Evolutionary conservation across 2,797 vertebrate genomes (phyloP).

Genomic region (Pangasius larnaudii): DNA sequence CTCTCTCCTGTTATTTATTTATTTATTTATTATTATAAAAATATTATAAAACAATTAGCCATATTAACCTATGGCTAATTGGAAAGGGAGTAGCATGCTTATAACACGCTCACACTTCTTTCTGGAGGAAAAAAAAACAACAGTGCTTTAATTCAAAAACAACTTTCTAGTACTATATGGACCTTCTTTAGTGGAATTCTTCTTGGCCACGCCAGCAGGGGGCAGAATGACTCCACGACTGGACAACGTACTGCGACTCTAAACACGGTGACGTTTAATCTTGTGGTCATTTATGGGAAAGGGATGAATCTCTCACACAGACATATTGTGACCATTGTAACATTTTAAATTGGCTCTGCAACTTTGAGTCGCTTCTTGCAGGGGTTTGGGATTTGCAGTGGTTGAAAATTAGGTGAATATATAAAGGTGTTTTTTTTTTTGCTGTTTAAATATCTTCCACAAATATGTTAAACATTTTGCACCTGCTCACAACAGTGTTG

Average conservation of each 20-base stretch:
- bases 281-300: constrained; percentile 17
- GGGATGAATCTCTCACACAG: constrained; percentile 5
- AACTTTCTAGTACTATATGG: background rate
- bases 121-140: background rate
- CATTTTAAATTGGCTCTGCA: constrained; percentile 24
- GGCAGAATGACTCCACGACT: constrained; percentile 40
- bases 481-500: constrained; percentile 50
- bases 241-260: background rate
- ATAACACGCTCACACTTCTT: background rate
- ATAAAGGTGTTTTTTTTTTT: constrained; percentile 19
- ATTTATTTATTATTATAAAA: no score
- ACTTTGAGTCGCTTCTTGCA: constrained; percentile 12
- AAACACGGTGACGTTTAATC: constrained; percentile 19
- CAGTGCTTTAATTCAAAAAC: background rate
- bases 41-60: no score
- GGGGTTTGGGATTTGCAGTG: background rate
- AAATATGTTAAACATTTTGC: constrained; percentile 64
- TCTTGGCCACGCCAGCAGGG: constrained; percentile 38
- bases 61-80: background rate
- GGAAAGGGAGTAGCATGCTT: background rate
- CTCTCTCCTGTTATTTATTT: no score
- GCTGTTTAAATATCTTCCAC: constrained; percentile 46
- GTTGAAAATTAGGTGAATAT: constrained; percentile 27
- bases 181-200: background rate
- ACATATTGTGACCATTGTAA: constrained; percentile 17